A percentile compares a stretch with the other conserved stretches of the same genome.
Conservation (phyloP, 2,888 invertebrate genomes). For the Dermolepida albohirtum region DNA sequence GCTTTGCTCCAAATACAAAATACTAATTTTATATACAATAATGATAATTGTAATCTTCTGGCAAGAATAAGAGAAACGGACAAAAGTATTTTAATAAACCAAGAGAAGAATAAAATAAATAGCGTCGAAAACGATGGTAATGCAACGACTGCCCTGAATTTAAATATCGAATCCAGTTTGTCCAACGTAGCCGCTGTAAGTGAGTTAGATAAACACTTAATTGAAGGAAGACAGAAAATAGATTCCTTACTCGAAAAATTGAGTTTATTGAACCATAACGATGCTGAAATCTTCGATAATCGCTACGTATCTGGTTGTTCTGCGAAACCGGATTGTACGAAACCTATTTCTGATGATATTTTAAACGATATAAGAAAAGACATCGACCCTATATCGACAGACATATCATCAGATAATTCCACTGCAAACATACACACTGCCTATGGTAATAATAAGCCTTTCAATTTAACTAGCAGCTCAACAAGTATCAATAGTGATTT, state of each 20-base stretch:
- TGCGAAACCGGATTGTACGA: slow-evolving; percentile 47
- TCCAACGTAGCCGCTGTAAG: slow-evolving; percentile 16
- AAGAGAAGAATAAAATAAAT: not conserved
- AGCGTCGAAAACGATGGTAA: not conserved
- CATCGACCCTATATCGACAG: slow-evolving; percentile 36
- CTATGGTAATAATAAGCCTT: not conserved
- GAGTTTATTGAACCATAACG: slow-evolving; percentile 51
- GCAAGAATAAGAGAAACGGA: not conserved
- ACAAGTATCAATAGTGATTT: slow-evolving; percentile 46
- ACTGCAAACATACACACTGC: slow-evolving; percentile 8
- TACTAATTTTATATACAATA: slow-evolving; percentile 32
- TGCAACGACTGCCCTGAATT: not conserved
- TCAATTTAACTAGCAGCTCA: slow-evolving; percentile 22
- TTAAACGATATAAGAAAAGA: slow-evolving; percentile 46
- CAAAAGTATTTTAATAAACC: not conserved
- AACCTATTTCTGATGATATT: slow-evolving; percentile 39
- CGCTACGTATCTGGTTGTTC: slow-evolving; percentile 63
- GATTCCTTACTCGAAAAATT: slow-evolving; percentile 61
- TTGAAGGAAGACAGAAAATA: slow-evolving; percentile 59
- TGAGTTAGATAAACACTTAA: slow-evolving; percentile 51
- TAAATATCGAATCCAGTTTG: slow-evolving; percentile 8
- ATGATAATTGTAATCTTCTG: slow-evolving; percentile 3
- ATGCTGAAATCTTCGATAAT: slow-evolving; percentile 52
- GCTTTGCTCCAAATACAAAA: slow-evolving; percentile 31
- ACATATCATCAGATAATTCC: slow-evolving; percentile 29